Base-by-base conservation (phyloP, 2,797 vertebrate species). In the Lateolabrax maculatus region DNA sequence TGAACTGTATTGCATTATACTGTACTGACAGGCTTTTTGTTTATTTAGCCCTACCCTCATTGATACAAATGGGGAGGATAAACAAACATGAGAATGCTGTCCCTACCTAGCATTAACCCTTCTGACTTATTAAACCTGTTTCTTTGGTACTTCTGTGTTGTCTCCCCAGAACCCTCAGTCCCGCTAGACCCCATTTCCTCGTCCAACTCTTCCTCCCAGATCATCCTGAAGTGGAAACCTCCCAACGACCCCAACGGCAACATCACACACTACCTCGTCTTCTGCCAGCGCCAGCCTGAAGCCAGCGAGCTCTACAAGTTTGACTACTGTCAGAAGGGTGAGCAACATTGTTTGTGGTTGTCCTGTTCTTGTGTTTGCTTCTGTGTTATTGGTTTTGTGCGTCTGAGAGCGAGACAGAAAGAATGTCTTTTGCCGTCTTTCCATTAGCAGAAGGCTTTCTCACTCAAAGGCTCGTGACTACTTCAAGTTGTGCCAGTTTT, bases 241-340 rank as follows among this genome's bases (percentile, higher is more conserved):
- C 98, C 98, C 52, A 97, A 97, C 0, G 97, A 99, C 89, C 97
- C 97, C 77, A 99, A 99, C 0, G 98, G 98, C 15, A 99, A 99
- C 92, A 97, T 99, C 95, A 99, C 98, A 0, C 97, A 99, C 94
- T 99, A 99, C 92, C 87, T 97, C 91, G 97, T 99, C 19, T 97
- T 92, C 91, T 99, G 97, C 95, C 96, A 98, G 92, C 95, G 96
- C 82, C 98, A 98, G 91, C 93, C 92, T 0, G 98, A 99, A 51
- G 97, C 98, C 79, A 97, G 95, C 0, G 98, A 99, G 84, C 97
- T 99, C 39, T 97, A 95, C 34, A 97, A 98, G 75, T 93, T 98
- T n/a, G 97, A 99, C 91, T 99, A 99, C 91, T 99, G 98, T 91
- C 95, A 97, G 71, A 99, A 99, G 91, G 98, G 98, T 99, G 79